phyloP scores from a whole-genome alignment of 1,140 invertebrate species.

The Melanaphis sacchari region DNA sequence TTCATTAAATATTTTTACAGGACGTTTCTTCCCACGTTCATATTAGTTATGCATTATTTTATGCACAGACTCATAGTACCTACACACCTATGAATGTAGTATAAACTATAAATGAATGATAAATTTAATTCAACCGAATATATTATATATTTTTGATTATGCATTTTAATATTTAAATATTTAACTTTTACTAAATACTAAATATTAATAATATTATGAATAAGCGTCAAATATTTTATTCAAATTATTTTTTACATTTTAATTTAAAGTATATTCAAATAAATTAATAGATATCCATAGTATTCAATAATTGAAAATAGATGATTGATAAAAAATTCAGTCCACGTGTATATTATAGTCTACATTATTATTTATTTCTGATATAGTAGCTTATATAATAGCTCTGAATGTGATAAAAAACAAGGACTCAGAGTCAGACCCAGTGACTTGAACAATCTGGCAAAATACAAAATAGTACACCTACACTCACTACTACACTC shows the following conservation, averaged over 20 bases:
- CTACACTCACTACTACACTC: neutral
- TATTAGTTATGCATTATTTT: neutral
- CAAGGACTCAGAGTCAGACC: too few species aligned
- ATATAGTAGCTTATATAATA: too few species aligned
- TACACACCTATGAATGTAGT: neutral
- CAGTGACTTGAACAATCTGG: neutral
- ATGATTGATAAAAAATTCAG: too few species aligned
- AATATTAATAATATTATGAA: neutral
- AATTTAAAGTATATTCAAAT: too few species aligned
- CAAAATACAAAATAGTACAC: conserved; percentile 7
- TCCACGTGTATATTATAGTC: too few species aligned
- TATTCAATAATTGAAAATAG: too few species aligned
- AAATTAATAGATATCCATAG: too few species aligned
- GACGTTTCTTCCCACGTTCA: neutral
- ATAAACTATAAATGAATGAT: neutral
- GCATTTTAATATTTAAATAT: neutral
- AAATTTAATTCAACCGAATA: neutral
- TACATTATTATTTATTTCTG: too few species aligned
- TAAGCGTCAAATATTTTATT: neutral
- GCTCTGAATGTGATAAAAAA: too few species aligned
- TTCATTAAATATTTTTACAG: neutral
- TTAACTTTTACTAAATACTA: neutral
- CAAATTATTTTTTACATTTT: neutral
- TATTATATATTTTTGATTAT: neutral
- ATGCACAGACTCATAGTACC: neutral